Evolutionary conservation across 2,113 vertebrate genomes (phyloP), one percentile per base, ranked within the genome.

Genomic region (Ia io): DNA sequence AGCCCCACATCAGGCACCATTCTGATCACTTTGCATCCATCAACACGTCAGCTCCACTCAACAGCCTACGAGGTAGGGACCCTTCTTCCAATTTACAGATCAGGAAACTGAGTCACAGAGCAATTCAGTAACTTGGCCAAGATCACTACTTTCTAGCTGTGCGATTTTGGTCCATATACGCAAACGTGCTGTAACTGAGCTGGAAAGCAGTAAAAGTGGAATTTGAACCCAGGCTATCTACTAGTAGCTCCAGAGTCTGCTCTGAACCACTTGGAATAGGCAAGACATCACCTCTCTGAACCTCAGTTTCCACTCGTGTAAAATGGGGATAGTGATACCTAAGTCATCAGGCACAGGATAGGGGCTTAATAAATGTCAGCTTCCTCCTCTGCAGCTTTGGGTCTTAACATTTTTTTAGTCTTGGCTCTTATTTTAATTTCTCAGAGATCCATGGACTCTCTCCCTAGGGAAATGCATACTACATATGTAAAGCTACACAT

Each of bases 361-460:
- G 14, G 47, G 25, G 11, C 59, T 88, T 86, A 18, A 56, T n/a
- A n/a, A n/a, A n/a, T 1, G n/a, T 17, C 12, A 59, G 40, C 17
- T 80, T 30, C 37, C 25, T 25, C 56, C 44, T 71, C 86, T 6
- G 0, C 28, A 44, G 18, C 59, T 84, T 80, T 37, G 25, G 83
- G 32, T 76, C 42, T 94, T 40, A 11, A 67, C 1, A 2, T 40
- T 63, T 63, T 63, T 63, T 89, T 23, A 47, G 30, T 61, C 42
- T 84, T 65, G 35, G 37, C 61, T 82, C 85, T 88, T 88, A 70
- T 30, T 95, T 79, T 70, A 79, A 35, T 73, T 88, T 37, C 63
- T 93, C 32, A 49, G 35, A 20, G 25, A 35, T 67, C 47, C 16
- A 22, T 28, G 53, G n/a, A 35, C 13, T 13, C 35, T 53, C 11